These are phyloP conservation scores for Hipposideros armiger DNA, from an alignment of 2,113 vertebrate genomes.

Conservation along the genomic window DNA sequence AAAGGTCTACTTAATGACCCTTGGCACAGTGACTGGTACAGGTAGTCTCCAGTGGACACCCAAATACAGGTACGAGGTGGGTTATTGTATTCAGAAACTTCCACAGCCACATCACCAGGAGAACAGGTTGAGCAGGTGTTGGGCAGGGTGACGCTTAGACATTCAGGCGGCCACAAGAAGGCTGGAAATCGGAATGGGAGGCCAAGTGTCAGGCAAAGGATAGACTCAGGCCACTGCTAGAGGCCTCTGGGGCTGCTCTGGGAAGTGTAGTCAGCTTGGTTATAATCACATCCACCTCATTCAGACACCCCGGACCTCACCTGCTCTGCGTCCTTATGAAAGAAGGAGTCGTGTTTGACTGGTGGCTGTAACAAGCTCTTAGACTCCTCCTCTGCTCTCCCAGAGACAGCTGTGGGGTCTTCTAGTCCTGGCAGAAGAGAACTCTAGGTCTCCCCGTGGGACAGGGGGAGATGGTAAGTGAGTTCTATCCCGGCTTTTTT, in stretches of 20 bases:
- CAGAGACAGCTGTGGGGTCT: neutral
- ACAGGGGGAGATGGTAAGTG: neutral
- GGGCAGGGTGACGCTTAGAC: neutral
- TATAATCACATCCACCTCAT: neutral
- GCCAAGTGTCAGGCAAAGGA: neutral
- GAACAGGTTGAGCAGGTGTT: neutral
- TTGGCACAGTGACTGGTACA: neutral
- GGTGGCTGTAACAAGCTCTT: neutral
- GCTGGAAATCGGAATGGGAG: neutral
- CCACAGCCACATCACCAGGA: neutral
- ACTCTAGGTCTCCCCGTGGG: neutral
- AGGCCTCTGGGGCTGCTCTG: too few relatives aligned
- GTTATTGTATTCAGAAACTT: neutral
- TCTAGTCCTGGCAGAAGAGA: neutral
- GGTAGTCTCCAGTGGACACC: neutral
- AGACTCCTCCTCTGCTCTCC: neutral
- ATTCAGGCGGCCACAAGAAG: neutral
- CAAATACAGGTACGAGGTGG: neutral
- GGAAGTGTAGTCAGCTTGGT: neutral
- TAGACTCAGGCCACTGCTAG: neutral
- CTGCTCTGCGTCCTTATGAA: neutral
- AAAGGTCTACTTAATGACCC: fast-evolving
- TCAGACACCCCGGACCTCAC: neutral
- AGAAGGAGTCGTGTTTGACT: neutral
- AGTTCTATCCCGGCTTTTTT: neutral